These are phyloP conservation scores for Sweltsa coloradensis DNA, from an alignment of 1,140 invertebrate genomes.

Conservation along the genomic window DNA sequence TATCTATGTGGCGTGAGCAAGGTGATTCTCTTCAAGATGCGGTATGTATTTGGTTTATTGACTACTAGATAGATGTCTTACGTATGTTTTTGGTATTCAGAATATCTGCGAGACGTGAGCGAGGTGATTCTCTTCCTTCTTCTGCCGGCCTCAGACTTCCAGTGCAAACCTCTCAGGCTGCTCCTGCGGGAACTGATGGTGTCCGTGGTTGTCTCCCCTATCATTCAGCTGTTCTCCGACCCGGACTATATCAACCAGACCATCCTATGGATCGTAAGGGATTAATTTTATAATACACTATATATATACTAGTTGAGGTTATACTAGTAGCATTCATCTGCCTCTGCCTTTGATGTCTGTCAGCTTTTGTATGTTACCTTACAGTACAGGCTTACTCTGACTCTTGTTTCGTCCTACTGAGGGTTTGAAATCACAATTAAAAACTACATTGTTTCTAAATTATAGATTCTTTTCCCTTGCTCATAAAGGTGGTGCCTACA, in stretches of 20 bases:
- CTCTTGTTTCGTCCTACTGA: no score
- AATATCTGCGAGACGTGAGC: slow-evolving; percentile 70
- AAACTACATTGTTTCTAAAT: no score
- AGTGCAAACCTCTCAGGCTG: slow-evolving; percentile 64
- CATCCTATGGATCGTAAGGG: slow-evolving; percentile 69
- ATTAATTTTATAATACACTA: slow-evolving; percentile 3
- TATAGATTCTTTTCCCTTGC: no score
- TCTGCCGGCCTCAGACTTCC: slow-evolving; percentile 73
- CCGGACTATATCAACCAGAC: slow-evolving; percentile 91
- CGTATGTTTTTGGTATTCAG: no score
- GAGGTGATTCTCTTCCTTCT: slow-evolving; percentile 77
- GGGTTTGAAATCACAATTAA: no score
- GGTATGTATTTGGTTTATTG: no score
- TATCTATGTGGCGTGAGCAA: no score
- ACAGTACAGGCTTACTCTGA: no score
- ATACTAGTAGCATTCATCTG: slow-evolving; percentile 5
- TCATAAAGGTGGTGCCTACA: no score
- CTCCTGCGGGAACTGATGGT: slow-evolving; percentile 72
- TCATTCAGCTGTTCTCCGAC: slow-evolving; percentile 73
- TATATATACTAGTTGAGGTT: neutral
- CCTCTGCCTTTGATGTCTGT: neutral
- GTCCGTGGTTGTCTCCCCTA: slow-evolving; percentile 63
- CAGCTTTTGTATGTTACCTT: neutral
- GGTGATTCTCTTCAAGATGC: no score
- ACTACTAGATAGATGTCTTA: no score